A percentile compares a stretch with the other conserved stretches of the same genome.
Evolutionary conservation across 2,113 vertebrate species (phyloP).

Genomic region (Myrmecophaga tridactyla): DNA sequence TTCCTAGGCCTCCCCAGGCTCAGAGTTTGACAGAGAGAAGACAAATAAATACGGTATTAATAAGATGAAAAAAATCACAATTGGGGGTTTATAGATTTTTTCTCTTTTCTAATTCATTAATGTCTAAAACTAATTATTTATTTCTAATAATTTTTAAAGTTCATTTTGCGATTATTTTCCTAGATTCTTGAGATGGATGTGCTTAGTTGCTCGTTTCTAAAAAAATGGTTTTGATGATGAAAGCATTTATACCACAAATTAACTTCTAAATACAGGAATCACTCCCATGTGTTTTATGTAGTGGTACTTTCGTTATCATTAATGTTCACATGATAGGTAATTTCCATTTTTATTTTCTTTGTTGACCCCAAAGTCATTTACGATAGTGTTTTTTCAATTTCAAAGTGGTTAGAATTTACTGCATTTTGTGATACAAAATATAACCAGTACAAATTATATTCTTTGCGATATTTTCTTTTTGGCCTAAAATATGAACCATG

Average conservation of each 20-base stretch:
- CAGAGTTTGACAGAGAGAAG: too few relatives aligned
- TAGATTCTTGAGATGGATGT: not conserved
- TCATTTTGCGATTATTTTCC: constrained; percentile 31
- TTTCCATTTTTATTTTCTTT: not conserved
- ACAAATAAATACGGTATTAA: too few relatives aligned
- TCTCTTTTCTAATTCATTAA: constrained; percentile 24
- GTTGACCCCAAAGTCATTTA: not conserved
- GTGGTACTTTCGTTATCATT: not conserved
- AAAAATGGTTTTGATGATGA: not conserved
- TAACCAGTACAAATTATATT: not conserved
- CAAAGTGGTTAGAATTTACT: not conserved
- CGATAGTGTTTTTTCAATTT: not conserved
- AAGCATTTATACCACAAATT: not conserved
- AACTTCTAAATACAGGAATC: not conserved
- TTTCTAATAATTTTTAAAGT: not conserved
- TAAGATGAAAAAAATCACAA: not conserved
- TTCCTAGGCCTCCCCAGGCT: too few relatives aligned
- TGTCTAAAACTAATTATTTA: not conserved
- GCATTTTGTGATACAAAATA: not conserved
- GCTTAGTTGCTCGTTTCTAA: not conserved
- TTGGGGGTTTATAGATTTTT: not conserved
- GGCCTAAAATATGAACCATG: not conserved
- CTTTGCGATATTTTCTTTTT: not conserved
- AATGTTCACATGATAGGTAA: not conserved
- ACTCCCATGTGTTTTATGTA: not conserved